Base-by-base conservation (phyloP, 2,113 vertebrate species). In the Mormyrus lacerda region DNA sequence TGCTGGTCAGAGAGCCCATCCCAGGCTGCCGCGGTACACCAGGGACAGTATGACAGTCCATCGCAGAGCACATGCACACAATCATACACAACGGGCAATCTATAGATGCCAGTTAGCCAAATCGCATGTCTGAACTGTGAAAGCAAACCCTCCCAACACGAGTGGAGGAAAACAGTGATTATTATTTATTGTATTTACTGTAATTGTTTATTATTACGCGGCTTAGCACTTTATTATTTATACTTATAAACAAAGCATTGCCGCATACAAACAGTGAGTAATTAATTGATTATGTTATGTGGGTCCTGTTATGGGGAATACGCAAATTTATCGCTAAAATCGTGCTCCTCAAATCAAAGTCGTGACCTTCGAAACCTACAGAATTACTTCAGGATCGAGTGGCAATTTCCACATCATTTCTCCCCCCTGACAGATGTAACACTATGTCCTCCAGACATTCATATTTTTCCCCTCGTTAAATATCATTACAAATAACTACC, bases 1-100 rank as follows among this genome's bases (percentile, higher is more conserved):
- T 69, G n/a, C 61, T 69, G 61, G 27, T 69, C 93, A 94, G 93
- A 93, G 61, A 69, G 61, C 61, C n/a, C n/a, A 31, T 69, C n/a
- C 61, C 61, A 69, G 61, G 27, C n/a, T 13, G 3, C 61, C 31
- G 61, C n/a, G 9, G 10, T 27, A 69, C 1, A 11, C 61, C n/a
- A 69, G n/a, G 61, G 24, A 61, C 55, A 58, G 21, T 24, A 1
- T 65, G 61, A 65, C n/a, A 27, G 61, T 27, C 61, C n/a, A 27
- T 27, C n/a, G 61, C 27, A 69, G 61, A 11, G n/a, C 27, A 69
- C 61, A 69, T 31, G n/a, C 61, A 31, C 27, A 69, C 61, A 31
- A 13, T 65, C 61, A 69, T 69, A 69, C n/a, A 69, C 61, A 31
- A 31, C 0, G 27, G n/a, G 1, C 9, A 31, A 31, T 31, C n/a